Conservation (phyloP, 2,797 vertebrate species). For the Varecia variegata region DNA sequence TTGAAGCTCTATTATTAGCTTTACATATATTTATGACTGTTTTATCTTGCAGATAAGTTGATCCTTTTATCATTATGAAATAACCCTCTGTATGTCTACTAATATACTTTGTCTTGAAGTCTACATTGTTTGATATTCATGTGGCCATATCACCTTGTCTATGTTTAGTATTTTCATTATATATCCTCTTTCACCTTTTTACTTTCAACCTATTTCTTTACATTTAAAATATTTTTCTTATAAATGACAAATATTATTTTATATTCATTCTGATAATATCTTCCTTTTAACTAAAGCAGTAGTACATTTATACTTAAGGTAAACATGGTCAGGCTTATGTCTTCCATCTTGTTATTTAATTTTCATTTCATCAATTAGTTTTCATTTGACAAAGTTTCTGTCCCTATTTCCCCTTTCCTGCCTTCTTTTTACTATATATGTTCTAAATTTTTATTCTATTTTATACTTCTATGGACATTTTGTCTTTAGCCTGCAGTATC, state of each 20-base stretch:
- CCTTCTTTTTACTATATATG: neutral
- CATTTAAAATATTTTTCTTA: neutral
- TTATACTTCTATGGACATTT: neutral
- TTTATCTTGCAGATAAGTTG: neutral
- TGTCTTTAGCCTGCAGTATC: neutral
- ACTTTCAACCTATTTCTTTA: neutral
- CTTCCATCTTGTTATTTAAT: neutral
- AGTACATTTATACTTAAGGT: neutral
- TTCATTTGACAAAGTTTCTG: neutral
- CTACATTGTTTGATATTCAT: neutral
- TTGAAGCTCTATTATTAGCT: neutral
- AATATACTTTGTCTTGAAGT: neutral
- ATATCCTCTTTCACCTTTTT: neutral
- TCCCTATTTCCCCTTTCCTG: neutral
- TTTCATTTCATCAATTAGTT: neutral
- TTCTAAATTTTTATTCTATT: neutral
- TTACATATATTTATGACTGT: neutral
- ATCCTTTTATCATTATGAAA: neutral
- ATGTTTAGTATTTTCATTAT: neutral
- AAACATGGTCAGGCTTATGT: neutral
- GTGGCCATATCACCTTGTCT: neutral
- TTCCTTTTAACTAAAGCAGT: neutral
- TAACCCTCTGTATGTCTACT: neutral
- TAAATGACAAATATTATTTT: neutral
- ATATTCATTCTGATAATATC: neutral